These are phyloP conservation scores for Thysanoteuthis rhombus DNA, from an alignment of 2,888 invertebrate species.

Conservation along the genomic window DNA sequence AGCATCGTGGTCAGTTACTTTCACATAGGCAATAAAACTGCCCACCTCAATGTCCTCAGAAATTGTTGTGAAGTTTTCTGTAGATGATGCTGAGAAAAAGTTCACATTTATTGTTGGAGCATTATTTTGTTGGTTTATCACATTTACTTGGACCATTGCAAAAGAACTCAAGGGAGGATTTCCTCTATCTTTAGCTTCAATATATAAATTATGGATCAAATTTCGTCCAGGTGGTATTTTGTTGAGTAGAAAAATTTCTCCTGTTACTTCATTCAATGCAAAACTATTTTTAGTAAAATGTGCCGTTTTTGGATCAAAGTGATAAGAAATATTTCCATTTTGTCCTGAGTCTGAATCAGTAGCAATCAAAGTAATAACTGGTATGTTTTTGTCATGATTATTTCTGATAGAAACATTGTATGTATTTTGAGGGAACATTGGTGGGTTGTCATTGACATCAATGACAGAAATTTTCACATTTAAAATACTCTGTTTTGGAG, in stretches of 20 bases:
- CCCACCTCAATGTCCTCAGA: not conserved
- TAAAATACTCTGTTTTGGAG: slow-evolving; percentile 14
- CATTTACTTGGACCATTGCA: not conserved
- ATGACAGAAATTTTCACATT: slow-evolving; percentile 33
- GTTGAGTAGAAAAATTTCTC: not conserved
- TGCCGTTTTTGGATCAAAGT: not conserved
- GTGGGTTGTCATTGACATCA: slow-evolving; percentile 39
- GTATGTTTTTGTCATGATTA: not conserved
- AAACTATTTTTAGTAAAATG: not conserved
- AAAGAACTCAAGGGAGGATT: not conserved
- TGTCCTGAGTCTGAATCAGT: not conserved
- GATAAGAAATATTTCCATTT: slow-evolving; percentile 12
- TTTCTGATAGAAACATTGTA: slow-evolving; percentile 22
- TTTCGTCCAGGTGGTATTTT: not conserved
- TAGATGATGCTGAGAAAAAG: not conserved
- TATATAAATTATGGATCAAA: not conserved
- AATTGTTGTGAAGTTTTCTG: not conserved
- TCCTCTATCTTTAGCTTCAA: slow-evolving; percentile 18
- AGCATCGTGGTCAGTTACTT: not conserved
- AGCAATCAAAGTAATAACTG: not conserved
- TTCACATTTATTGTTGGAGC: not conserved
- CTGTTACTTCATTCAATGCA: not conserved
- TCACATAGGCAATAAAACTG: not conserved
- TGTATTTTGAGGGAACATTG: slow-evolving; percentile 32
- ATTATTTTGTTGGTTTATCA: not conserved